Conservation (phyloP, 2,888 invertebrate genomes). For the Neoscelio sp. region DNA sequence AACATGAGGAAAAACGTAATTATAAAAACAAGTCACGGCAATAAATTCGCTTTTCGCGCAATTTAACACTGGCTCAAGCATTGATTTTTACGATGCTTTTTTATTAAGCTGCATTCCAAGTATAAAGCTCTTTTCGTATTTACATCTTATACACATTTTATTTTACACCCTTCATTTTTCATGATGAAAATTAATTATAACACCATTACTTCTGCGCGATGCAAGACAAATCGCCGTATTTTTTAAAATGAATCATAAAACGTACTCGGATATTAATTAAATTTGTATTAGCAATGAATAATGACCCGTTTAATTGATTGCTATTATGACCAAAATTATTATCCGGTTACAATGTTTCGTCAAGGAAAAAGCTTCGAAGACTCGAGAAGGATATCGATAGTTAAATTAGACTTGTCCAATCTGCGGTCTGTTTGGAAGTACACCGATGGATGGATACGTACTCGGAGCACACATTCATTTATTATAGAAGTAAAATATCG, state of each 20-base stretch:
- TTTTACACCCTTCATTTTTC: constrained; percentile 56
- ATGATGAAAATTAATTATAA: constrained; percentile 54
- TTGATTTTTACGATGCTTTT: constrained; percentile 64
- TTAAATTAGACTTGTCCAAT: constrained; percentile 72
- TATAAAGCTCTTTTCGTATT: constrained; percentile 60
- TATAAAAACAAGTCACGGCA: constrained; percentile 67
- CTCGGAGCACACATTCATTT: constrained; percentile 75
- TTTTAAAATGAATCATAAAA: constrained; percentile 37
- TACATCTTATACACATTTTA: constrained; percentile 64
- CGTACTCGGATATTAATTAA: constrained; percentile 25
- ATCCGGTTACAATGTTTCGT: constrained; percentile 17
- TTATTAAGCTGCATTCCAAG: constrained; percentile 62
- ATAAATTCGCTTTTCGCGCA: constrained; percentile 68
- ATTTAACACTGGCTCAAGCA: constrained; percentile 64
- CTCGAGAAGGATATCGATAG: constrained; percentile 75
- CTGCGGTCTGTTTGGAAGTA: no score
- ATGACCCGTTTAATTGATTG: constrained; percentile 32
- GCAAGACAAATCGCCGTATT: constrained; percentile 45
- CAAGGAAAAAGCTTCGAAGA: constrained; percentile 1
- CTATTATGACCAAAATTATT: constrained; percentile 35
- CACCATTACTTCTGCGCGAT: constrained; percentile 14
- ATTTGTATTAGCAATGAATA: constrained; percentile 25
- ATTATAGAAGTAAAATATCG: constrained; percentile 75
- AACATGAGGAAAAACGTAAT: constrained; percentile 69
- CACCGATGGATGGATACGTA: constrained; percentile 75